Evolutionary conservation across 1,140 invertebrate genomes (phyloP), one percentile per base, ranked within the genome.

Genomic region (Scylla paramamosain): DNA sequence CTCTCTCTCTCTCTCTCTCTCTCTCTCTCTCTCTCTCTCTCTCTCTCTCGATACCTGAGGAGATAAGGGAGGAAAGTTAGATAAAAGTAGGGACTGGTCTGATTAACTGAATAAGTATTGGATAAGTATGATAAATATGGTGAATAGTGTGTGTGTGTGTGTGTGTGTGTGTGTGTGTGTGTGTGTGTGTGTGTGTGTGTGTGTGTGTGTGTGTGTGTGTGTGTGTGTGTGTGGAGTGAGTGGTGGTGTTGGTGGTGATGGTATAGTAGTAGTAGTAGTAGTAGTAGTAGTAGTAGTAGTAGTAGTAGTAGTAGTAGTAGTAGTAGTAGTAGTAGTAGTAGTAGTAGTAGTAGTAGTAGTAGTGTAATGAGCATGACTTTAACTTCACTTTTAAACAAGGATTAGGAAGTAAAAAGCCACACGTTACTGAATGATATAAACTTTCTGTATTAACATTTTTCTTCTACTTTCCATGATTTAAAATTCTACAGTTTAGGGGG

Each of bases 261-360:
- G 86, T 88, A 25, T 88, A 88, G 86, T 88, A 88, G 29, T 88
- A 32, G 31, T 46, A 88, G 29, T 88, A 88, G 31, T 88, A 88
- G 86, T 88, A 88, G 31, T 46, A 32, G 86, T 46, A 32, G 31
- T 88, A 20, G 86, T 88, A 32, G 29, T 88, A 32, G 86, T 88
- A 32, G 86, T 88, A 32, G 45, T 88, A 32, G 45, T 88, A 32
- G 45, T 88, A 88, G 45, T 39, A 88, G 45, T 88, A 88, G 45
- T 32, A 88, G 45, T 32, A 88, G 45, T 32, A 88, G 45, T 4
- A 88, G 45, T 88, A 88, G 29, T 88, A 88, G 45, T 88, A 88
- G 12, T 88, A 88, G 45, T 88, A 32, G 45, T 88, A 32, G 25
- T 88, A 88, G 45, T 88, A 32, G 25, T 88, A 32, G 45, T 32